phyloP scores from a whole-genome alignment of 2,888 invertebrate genomes.

The Thymelicus sylvestris region DNA sequence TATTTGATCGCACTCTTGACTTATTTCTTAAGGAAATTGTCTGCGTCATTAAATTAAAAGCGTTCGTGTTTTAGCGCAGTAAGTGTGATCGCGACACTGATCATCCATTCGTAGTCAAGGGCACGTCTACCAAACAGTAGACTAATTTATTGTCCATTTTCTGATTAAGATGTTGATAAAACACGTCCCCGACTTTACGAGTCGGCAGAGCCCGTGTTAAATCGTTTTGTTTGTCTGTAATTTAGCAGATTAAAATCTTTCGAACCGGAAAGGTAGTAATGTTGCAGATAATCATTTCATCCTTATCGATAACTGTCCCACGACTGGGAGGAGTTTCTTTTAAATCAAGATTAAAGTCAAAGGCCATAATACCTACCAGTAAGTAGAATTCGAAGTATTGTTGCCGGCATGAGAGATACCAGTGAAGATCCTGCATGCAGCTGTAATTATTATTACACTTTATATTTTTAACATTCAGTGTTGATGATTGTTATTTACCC shows the following conservation, averaged over 20 bases:
- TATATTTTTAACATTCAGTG: no score
- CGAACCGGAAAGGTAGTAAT: not conserved
- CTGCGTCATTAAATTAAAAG: slow-evolving; percentile 62
- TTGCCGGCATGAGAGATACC: no score
- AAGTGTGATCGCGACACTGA: slow-evolving; percentile 58
- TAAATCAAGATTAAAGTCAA: no score
- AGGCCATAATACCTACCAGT: no score
- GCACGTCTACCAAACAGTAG: slow-evolving; percentile 62
- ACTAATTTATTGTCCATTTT: slow-evolving; percentile 71
- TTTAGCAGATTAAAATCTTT: slow-evolving; percentile 16
- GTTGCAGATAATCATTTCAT: no score
- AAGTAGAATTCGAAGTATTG: no score
- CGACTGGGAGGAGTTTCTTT: no score
- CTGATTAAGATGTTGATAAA: slow-evolving; percentile 68
- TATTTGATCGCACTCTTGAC: slow-evolving; percentile 15
- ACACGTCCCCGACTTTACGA: slow-evolving; percentile 65
- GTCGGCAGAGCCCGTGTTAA: slow-evolving; percentile 33
- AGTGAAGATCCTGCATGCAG: no score
- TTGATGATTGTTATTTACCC: no score
- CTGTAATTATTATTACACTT: no score
- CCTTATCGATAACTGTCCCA: no score
- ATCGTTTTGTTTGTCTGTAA: slow-evolving; percentile 22
- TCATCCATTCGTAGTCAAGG: slow-evolving; percentile 55
- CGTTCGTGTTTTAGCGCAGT: slow-evolving; percentile 70
- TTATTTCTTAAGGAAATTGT: slow-evolving; percentile 22